phyloP scores from a whole-genome alignment of 1,140 invertebrate genomes.

The Euwallacea fornicatus region DNA sequence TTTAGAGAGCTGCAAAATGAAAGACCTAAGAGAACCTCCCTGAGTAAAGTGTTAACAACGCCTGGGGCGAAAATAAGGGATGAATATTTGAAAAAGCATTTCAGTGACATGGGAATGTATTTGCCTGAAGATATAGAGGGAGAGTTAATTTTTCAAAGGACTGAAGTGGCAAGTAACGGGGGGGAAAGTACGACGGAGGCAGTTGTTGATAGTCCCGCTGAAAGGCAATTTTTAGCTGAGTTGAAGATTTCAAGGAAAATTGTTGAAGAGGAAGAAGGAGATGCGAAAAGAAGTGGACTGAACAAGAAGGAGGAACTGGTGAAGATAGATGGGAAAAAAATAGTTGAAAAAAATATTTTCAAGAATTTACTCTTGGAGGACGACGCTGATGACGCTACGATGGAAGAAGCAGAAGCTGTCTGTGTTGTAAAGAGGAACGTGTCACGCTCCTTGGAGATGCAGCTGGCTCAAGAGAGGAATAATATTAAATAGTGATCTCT shows the following conservation, averaged over 20 bases:
- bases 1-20: constrained; percentile 21
- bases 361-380: too few relatives aligned
- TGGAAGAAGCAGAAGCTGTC: constrained; percentile 21
- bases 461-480: constrained; percentile 40
- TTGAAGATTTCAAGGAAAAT: constrained; percentile 20
- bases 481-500: too few relatives aligned
- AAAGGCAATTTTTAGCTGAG: constrained; percentile 15
- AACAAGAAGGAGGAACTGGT: constrained; percentile 1
- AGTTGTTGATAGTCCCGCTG: neutral
- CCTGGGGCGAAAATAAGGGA: constrained; percentile 33
- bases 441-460: constrained; percentile 48
- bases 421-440: constrained; percentile 33
- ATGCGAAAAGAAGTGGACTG: too few relatives aligned
- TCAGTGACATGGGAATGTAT: constrained; percentile 39
- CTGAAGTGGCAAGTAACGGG: neutral
- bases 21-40: neutral
- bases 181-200: constrained; percentile 11
- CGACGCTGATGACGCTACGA: too few relatives aligned
- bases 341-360: too few relatives aligned
- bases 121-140: constrained; percentile 16
- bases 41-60: neutral
- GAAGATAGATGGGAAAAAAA: neutral
- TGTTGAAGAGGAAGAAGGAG: constrained; percentile 24
- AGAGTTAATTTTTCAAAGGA: constrained; percentile 13
- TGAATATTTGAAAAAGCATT: constrained; percentile 39